phyloP scores from a whole-genome alignment of 2,888 invertebrate species.

The Brenthis daphne region DNA sequence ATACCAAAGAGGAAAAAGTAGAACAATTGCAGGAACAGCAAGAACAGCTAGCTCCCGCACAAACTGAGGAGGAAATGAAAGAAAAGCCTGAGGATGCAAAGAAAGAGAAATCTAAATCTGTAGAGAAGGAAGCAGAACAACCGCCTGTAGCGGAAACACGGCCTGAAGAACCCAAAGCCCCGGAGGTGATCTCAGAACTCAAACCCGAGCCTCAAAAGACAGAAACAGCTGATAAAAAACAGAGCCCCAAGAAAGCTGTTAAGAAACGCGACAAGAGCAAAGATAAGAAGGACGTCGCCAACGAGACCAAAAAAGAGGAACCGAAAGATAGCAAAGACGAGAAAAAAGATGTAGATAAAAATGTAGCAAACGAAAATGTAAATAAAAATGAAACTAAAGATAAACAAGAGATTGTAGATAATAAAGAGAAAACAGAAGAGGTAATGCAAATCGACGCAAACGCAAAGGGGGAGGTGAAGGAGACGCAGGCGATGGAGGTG shows the following conservation, averaged over 20 bases:
- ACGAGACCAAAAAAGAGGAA: slow-evolving; percentile 56
- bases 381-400: slow-evolving; percentile 47
- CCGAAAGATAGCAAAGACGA: slow-evolving; percentile 49
- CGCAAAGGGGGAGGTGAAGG: slow-evolving; percentile 48
- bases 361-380: slow-evolving; percentile 41
- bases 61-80: slow-evolving; percentile 36
- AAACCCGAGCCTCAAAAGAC: slow-evolving; percentile 47
- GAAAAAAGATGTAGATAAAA: slow-evolving; percentile 35
- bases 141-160: slow-evolving; percentile 55
- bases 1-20: slow-evolving; percentile 54
- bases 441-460: slow-evolving; percentile 47
- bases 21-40: slow-evolving; percentile 34
- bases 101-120: slow-evolving; percentile 38
- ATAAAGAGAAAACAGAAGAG: slow-evolving; percentile 45
- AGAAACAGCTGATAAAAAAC: slow-evolving; percentile 49
- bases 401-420: slow-evolving; percentile 46
- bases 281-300: slow-evolving; percentile 62
- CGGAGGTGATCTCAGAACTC: slow-evolving; percentile 43
- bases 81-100: slow-evolving; percentile 42
- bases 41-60: slow-evolving; percentile 34
- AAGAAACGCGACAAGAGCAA: slow-evolving; percentile 78
- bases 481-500: slow-evolving; percentile 70
- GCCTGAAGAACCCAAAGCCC: slow-evolving; percentile 49
- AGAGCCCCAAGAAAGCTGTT: slow-evolving; percentile 61
- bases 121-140: slow-evolving; percentile 39